Evolutionary conservation across 2,888 invertebrate genomes (phyloP).

Genomic region (Machimus rusticus): DNA sequence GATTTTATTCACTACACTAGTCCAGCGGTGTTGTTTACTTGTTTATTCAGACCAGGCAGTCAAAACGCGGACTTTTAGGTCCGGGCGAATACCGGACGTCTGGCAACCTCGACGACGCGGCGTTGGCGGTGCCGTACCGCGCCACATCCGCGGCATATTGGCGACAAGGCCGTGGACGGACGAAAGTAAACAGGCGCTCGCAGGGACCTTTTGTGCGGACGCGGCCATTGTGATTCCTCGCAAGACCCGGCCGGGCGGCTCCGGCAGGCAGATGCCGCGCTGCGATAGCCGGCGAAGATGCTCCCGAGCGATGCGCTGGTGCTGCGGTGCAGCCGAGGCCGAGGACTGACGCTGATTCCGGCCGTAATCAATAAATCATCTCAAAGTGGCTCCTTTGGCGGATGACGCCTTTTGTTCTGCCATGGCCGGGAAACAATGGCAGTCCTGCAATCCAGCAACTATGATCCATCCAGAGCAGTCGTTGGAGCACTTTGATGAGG

Average conservation of each 20-base stretch:
- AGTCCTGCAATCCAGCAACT: conserved; percentile 28
- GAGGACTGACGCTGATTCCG: background rate
- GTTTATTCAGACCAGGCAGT: too few relatives aligned
- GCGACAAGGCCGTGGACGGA: conserved; percentile 16
- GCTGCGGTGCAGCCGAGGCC: background rate
- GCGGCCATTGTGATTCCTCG: conserved; percentile 25
- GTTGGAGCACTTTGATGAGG: conserved; percentile 42
- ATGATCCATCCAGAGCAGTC: conserved; percentile 34
- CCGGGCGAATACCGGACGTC: background rate
- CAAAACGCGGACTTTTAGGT: background rate
- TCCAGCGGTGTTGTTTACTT: background rate
- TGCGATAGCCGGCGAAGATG: conserved; percentile 21
- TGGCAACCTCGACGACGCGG: background rate
- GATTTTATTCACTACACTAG: background rate
- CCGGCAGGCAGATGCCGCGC: conserved; percentile 36
- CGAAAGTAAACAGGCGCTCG: background rate
- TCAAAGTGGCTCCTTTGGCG: conserved; percentile 45
- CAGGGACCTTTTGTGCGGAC: conserved; percentile 8
- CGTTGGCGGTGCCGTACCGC: background rate
- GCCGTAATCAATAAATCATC: conserved; percentile 48
- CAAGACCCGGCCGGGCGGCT: background rate
- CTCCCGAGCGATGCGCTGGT: background rate
- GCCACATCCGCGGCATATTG: background rate
- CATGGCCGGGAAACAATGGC: conserved; percentile 15
- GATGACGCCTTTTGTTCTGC: conserved; percentile 38